These are phyloP conservation scores for Fopius arisanus DNA, from an alignment of 1,140 invertebrate species.

Conservation along the genomic window DNA sequence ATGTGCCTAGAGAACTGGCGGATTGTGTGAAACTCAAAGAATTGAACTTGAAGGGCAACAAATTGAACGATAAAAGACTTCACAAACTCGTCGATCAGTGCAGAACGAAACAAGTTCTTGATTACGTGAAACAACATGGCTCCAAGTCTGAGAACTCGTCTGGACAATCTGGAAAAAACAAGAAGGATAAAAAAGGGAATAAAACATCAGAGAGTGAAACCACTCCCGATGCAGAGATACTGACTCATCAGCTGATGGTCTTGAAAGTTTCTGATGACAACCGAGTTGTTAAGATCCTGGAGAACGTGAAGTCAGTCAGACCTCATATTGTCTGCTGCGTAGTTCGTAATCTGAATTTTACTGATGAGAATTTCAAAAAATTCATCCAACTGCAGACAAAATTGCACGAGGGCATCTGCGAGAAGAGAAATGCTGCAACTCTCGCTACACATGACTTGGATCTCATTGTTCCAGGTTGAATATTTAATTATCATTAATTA, in stretches of 20 bases:
- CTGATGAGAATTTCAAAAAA: slow-evolving; percentile 73
- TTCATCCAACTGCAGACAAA: slow-evolving; percentile 84
- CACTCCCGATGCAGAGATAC: slow-evolving; percentile 41
- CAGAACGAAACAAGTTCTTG: slow-evolving; percentile 73
- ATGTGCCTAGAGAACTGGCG: slow-evolving; percentile 50
- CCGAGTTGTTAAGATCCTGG: slow-evolving; percentile 66
- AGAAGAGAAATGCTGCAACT: slow-evolving; percentile 79
- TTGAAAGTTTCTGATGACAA: slow-evolving; percentile 68
- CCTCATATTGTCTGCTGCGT: slow-evolving; percentile 79
- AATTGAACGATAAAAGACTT: slow-evolving; percentile 75
- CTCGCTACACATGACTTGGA: slow-evolving; percentile 84
- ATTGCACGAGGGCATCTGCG: slow-evolving; percentile 80
- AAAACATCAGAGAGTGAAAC: slow-evolving; percentile 51
- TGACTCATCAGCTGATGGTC: slow-evolving; percentile 58
- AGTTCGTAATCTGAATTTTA: slow-evolving; percentile 72
- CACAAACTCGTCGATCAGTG: slow-evolving; percentile 77
- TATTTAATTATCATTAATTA: slow-evolving; percentile 25
- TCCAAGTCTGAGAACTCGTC: slow-evolving; percentile 55
- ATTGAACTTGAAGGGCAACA: slow-evolving; percentile 75
- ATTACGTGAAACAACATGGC: slow-evolving; percentile 74
- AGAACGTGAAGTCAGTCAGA: slow-evolving; percentile 69
- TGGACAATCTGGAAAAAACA: slow-evolving; percentile 50
- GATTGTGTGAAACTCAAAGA: slow-evolving; percentile 60
- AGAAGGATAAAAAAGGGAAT: slow-evolving; percentile 64
- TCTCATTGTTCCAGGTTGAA: slow-evolving; percentile 65